Conservation (phyloP, 1,140 invertebrate species). For the Brachionus calyciflorus region DNA sequence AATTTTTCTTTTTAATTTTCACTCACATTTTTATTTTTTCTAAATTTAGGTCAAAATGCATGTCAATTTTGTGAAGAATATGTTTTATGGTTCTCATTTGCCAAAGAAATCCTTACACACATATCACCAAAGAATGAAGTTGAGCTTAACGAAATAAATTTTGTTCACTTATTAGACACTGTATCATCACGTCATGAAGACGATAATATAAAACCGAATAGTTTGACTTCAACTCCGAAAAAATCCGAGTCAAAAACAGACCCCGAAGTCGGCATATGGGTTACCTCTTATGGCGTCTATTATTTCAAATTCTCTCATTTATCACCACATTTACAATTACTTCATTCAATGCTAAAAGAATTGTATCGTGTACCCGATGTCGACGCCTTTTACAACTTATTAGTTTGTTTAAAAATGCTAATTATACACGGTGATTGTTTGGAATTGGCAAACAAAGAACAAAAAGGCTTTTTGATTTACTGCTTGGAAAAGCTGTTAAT, state of each 20-base stretch:
- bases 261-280: slow-evolving; percentile 44
- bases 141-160: slow-evolving; percentile 33
- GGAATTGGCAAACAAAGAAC: slow-evolving; percentile 78
- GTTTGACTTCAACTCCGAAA: slow-evolving; percentile 28
- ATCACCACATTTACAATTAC: slow-evolving; percentile 13
- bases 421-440: slow-evolving; percentile 89
- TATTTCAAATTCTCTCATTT: slow-evolving; percentile 40
- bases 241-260: slow-evolving; percentile 37
- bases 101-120: slow-evolving; percentile 27
- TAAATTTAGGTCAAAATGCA: neutral
- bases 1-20: too few relatives aligned
- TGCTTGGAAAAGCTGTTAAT: slow-evolving; percentile 92
- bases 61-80: slow-evolving; percentile 47
- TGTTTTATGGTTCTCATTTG: slow-evolving; percentile 39
- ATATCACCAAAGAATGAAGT: slow-evolving; percentile 43
- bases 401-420: slow-evolving; percentile 85
- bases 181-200: neutral
- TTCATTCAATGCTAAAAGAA: slow-evolving; percentile 62
- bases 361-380: slow-evolving; percentile 73
- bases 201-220: neutral
- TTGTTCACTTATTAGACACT: slow-evolving; percentile 12
- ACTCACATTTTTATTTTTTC: too few relatives aligned
- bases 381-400: slow-evolving; percentile 86
- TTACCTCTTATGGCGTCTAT: slow-evolving; percentile 43
- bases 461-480: slow-evolving; percentile 92